Conservation (phyloP, 2,888 invertebrate genomes). For the Amiota mariae region DNA sequence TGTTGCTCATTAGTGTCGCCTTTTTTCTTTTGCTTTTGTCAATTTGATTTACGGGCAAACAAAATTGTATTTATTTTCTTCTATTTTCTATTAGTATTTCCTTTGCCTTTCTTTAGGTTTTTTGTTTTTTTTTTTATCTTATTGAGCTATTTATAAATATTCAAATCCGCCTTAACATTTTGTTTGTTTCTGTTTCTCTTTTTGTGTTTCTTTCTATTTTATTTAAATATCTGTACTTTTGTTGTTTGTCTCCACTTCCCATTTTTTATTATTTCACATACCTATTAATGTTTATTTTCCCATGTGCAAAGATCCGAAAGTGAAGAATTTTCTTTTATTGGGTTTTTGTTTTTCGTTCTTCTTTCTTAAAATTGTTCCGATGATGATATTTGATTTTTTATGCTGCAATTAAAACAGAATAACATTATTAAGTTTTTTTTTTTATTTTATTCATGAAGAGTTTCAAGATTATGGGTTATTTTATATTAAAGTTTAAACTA, state of each 20-base stretch:
- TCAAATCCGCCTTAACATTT: not conserved
- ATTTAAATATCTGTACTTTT: too few species aligned
- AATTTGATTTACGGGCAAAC: conserved; percentile 63
- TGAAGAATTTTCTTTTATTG: not conserved
- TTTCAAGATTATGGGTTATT: too few species aligned
- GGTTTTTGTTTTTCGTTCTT: not conserved
- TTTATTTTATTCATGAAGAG: too few species aligned
- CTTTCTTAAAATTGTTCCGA: not conserved
- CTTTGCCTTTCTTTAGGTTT: conserved; percentile 5
- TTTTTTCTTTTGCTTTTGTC: conserved; percentile 51
- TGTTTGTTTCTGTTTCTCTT: not conserved
- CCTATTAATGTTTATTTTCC: conserved; percentile 15
- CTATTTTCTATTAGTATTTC: conserved; percentile 29
- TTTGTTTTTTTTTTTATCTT: conserved; percentile 19
- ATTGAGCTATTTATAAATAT: conserved; percentile 37
- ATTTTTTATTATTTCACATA: not conserved
- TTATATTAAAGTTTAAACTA: too few species aligned
- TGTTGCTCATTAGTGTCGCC: conserved; percentile 45
- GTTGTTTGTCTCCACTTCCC: too few species aligned
- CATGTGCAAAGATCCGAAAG: not conserved
- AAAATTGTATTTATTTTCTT: conserved; percentile 42
- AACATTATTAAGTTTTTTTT: not conserved
- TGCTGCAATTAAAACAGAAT: not conserved
- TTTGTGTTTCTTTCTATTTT: not conserved
- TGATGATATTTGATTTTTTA: conserved; percentile 6